Percentiles rank a stretch among this genome's conserved stretches.
Conservation (phyloP, 2,888 invertebrate genomes). For the Diadegma fenestrale region DNA sequence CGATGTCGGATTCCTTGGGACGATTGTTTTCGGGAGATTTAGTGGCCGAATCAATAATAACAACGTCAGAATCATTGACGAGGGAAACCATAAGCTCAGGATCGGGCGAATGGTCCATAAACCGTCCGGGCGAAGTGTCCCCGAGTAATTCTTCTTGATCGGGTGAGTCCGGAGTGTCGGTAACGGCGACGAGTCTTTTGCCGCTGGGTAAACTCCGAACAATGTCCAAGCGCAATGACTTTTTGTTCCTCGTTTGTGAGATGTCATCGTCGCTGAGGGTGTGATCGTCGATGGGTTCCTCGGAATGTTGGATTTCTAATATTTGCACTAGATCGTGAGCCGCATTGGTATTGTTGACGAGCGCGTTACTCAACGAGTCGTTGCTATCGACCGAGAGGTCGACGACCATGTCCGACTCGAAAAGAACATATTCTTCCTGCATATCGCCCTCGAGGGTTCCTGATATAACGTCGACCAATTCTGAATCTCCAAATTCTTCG, state of each 20-base stretch:
- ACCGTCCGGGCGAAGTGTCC: conserved; percentile 85
- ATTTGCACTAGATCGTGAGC: conserved; percentile 83
- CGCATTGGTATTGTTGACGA: conserved; percentile 82
- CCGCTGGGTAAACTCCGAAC: conserved; percentile 83
- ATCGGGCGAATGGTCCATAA: conserved; percentile 83
- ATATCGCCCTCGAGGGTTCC: conserved; percentile 87
- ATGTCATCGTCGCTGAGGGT: conserved; percentile 80
- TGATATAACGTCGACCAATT: conserved; percentile 87
- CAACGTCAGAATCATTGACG: conserved; percentile 87
- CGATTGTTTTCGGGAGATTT: conserved; percentile 89
- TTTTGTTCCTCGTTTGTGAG: conserved; percentile 78
- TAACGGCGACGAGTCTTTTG: conserved; percentile 83
- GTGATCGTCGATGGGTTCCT: conserved; percentile 76
- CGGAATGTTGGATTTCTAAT: conserved; percentile 81
- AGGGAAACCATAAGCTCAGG: conserved; percentile 84
- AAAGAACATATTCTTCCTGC: conserved; percentile 88
- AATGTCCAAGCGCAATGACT: conserved; percentile 79
- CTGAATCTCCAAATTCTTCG: conserved; percentile 86
- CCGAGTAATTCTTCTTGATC: conserved; percentile 86
- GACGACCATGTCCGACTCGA: conserved; percentile 87
- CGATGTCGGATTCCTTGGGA: conserved; percentile 83
- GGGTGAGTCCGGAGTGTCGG: conserved; percentile 86
- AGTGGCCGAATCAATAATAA: conserved; percentile 87
- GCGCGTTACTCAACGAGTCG: conserved; percentile 85
- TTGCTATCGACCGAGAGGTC: conserved; percentile 87